Evolutionary conservation across 37 sponge, comb jelly and placozoan genomes (phyloP), one percentile per base, ranked within the genome.

Genomic region (Ianthella basta): DNA sequence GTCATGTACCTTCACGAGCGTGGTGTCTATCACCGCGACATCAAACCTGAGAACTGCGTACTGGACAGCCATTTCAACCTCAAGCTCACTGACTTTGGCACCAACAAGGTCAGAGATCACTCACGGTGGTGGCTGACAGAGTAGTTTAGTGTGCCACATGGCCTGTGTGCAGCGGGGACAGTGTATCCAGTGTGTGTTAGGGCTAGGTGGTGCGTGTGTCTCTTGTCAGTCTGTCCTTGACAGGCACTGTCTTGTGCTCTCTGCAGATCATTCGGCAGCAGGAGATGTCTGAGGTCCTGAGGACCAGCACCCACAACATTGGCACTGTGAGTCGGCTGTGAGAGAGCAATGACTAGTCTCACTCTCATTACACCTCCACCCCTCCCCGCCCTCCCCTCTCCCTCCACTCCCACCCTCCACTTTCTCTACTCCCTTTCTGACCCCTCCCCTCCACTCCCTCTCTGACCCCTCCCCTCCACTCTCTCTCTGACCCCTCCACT

Each of bases 21-120:
- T 56, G 94, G 94, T 0, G 91, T 93, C 29, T 93, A 84, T 56
- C 94, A 93, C 66, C 53, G 87, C 21, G 94, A 93, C 85, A 93
- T 93, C 75, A 93, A 93, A 61, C 94, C 94, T 19, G 94, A 93
- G 83, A 93, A 93, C 79, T 93, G 90, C 82, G 88, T 93, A 16
- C 70, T 93, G 39, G 94, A 93, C 50, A 73, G 68, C 5, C 72
- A 93, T 85, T 89, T 80, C 70, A 88, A 93, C 83, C 82, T 93
- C 18, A 93, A 93, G 44, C 83, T 93, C 15, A 93, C 94, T 0
- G 94, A 93, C 61, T 93, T 93, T 85, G 94, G 94, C 41, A 93
- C 94, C 56, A 93, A 93, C 77, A 93, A 93, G 82, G 94, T 93
- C 41, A 50, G 34, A 56, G 59, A 18, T 15, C 59, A 56, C 18